Base-by-base conservation (phyloP, 2,797 vertebrate genomes). In the Rallus crepitans region DNA sequence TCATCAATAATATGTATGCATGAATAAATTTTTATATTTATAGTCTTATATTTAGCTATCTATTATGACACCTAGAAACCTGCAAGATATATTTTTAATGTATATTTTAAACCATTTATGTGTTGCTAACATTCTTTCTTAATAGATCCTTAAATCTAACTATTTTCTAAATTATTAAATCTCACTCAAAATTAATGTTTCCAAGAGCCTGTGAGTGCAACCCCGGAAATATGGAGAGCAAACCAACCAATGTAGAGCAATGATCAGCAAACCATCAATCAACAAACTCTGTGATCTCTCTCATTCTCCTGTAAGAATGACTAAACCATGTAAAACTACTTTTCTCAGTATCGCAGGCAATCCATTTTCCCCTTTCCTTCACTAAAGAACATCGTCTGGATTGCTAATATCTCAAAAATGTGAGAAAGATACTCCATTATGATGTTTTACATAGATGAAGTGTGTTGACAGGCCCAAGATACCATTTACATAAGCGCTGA, bases 11-110 rank as follows among this genome's bases (percentile, higher is more conserved):
- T 35, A 87, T 37, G 9, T 60, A 57, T 40, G 94, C 6, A 47
- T 50, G 3, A 89, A 71, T 66, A 90, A 33, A 6, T 35, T 17
- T 64, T 93, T 82, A 30, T 86, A 61, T 93, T 91, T 84, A 72
- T 82, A 28, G 78, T 93, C 89, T 95, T 70, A 73, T 68, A 89
- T 91, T 97, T 92, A 96, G 80, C 94, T 93, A 10, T 85, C 42
- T 94, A 33, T 71, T 96, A 85, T 10, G 90, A 75, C 39, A 93
- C 27, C 82, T 31, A 82, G 40, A 97, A 71, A 90, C 55, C 30
- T 87, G 23, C 35, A 59, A 76, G 31, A 71, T 76, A 83, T 75
- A 94, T 96, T 94, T 57, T 61, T 82, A 64, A 73, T 76, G 89
- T n/a, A 75, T 21, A 79, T 84, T 88, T 96, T 91, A 93, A 93